Percentiles rank a stretch among this genome's conserved stretches.
These are phyloP conservation scores for Spinibarbus caldwelli DNA, from an alignment of 2,797 vertebrate species.

Conservation along the genomic window DNA sequence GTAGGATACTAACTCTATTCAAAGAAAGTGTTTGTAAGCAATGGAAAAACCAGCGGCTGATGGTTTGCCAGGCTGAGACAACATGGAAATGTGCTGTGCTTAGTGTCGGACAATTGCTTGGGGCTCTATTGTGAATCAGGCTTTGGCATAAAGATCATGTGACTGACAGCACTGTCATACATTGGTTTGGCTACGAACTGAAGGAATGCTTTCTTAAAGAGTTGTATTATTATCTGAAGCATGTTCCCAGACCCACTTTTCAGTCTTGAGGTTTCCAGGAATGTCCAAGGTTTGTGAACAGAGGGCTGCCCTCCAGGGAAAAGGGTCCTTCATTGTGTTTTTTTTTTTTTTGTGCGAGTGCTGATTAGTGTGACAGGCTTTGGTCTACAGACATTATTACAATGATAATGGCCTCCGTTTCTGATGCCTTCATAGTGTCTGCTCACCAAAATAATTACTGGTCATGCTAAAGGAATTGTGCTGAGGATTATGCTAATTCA, in stretches of 20 bases:
- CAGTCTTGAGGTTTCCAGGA: slow-evolving; percentile 27
- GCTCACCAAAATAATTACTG: slow-evolving; percentile 49
- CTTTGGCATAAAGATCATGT: slow-evolving; percentile 31
- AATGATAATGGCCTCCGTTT: slow-evolving; percentile 53
- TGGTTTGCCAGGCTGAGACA: slow-evolving; percentile 60
- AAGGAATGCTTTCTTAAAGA: slow-evolving; percentile 19
- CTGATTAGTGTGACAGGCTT: slow-evolving; percentile 51
- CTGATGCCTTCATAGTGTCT: slow-evolving; percentile 47
- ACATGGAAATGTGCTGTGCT: slow-evolving; percentile 66
- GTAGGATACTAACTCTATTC: slow-evolving; percentile 38
- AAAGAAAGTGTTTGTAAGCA: slow-evolving; percentile 47
- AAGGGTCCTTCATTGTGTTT: slow-evolving; percentile 26
- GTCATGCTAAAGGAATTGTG: slow-evolving; percentile 41
- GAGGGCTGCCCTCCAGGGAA: background rate
- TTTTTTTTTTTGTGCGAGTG: slow-evolving; percentile 7
- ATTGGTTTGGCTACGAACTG: background rate
- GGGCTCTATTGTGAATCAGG: slow-evolving; percentile 38
- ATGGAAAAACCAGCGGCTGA: slow-evolving; percentile 41
- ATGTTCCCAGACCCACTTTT: slow-evolving; percentile 12
- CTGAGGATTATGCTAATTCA: slow-evolving; percentile 48
- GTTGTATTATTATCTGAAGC: slow-evolving; percentile 11
- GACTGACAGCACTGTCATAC: background rate
- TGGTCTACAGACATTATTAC: slow-evolving; percentile 48
- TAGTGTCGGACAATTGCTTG: slow-evolving; percentile 58
- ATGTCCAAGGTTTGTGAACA: slow-evolving; percentile 6